These are phyloP conservation scores for Latrodectus hesperus DNA, from an alignment of 2,888 invertebrate species.

Conservation along the genomic window DNA sequence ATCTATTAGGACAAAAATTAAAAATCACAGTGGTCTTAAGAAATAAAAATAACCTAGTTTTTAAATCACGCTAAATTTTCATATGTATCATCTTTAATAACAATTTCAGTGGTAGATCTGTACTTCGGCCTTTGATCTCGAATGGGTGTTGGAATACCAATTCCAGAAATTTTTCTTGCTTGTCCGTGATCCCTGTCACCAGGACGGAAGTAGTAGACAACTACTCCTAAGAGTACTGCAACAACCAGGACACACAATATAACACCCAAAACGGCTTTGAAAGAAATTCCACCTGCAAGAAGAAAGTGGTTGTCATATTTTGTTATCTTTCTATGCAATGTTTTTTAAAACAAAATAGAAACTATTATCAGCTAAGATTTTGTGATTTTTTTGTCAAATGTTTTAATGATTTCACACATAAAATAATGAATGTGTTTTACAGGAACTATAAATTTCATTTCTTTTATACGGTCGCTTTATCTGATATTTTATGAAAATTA, in stretches of 20 bases:
- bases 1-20: no score
- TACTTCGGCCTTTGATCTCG: background rate
- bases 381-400: no score
- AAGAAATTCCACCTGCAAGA: slow-evolving; percentile 9
- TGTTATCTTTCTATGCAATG: no score
- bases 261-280: background rate
- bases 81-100: slow-evolving; percentile 9
- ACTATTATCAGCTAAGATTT: no score
- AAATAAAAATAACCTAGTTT: no score
- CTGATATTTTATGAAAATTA: no score
- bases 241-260: slow-evolving; percentile 35
- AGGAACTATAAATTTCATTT: no score
- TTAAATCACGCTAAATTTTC: background rate
- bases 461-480: no score
- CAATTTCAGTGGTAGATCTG: slow-evolving; percentile 5
- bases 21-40: no score
- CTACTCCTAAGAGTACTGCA: background rate
- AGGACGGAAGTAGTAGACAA: slow-evolving; percentile 15
- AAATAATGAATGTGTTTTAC: no score
- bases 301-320: background rate
- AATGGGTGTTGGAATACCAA: background rate
- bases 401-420: no score
- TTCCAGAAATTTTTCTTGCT: slow-evolving; percentile 6
- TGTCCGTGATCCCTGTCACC: slow-evolving; percentile 6
- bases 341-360: no score